Conservation (phyloP, 2,797 vertebrate genomes). For the Dallia pectoralis region DNA sequence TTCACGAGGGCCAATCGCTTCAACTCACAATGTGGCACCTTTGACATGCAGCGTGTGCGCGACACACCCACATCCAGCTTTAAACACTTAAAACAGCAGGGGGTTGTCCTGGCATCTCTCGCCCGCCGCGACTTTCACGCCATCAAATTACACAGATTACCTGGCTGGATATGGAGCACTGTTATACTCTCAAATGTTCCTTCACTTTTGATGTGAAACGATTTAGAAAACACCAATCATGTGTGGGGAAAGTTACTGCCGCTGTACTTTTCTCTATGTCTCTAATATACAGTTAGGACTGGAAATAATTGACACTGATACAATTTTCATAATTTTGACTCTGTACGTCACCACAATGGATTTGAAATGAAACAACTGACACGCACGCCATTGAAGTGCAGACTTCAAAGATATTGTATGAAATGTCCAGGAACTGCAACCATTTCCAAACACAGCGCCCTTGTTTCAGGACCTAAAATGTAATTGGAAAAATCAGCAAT, state of each 20-base stretch:
- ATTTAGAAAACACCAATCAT: not conserved
- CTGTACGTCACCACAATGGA: too few species aligned
- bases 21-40: slow-evolving; percentile 38
- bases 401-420: too few species aligned
- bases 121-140: not conserved
- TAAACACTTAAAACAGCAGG: slow-evolving; percentile 59
- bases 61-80: slow-evolving; percentile 51
- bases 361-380: too few species aligned
- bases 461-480: too few species aligned
- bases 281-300: too few species aligned
- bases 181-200: not conserved
- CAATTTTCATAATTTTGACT: too few species aligned
- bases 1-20: slow-evolving; percentile 26
- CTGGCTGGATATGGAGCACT: not conserved
- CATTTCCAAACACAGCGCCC: too few species aligned
- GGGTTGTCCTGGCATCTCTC: slow-evolving; percentile 45
- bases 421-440: too few species aligned
- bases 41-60: slow-evolving; percentile 33
- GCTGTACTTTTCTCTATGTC: not conserved
- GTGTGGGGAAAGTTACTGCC: not conserved
- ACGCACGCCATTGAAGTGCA: too few species aligned
- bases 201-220: not conserved
- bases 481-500: too few species aligned
- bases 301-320: too few species aligned
- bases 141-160: slow-evolving; percentile 22